phyloP scores from a whole-genome alignment of 2,113 vertebrate species.

The Notothenia coriiceps region DNA sequence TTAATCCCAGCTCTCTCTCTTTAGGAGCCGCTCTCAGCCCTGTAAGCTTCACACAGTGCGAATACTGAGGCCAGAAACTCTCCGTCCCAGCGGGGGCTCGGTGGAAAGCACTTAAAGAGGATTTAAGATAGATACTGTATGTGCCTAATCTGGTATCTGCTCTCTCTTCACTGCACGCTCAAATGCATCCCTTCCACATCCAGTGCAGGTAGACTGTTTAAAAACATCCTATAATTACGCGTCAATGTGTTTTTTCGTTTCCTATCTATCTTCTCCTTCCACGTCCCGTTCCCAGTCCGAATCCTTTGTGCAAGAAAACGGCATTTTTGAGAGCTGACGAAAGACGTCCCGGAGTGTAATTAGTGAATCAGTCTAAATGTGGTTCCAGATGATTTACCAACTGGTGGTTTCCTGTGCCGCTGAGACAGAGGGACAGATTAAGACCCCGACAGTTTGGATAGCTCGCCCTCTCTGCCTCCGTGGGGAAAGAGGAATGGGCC shows the following conservation, averaged over 20 bases:
- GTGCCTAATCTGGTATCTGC: slow-evolving; percentile 62
- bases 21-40: slow-evolving; percentile 72
- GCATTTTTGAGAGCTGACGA: slow-evolving; percentile 79
- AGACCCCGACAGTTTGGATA: slow-evolving; percentile 80
- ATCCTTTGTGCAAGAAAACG: slow-evolving; percentile 71
- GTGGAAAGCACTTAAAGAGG: slow-evolving; percentile 72
- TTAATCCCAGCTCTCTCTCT: slow-evolving; percentile 90
- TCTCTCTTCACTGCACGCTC: slow-evolving; percentile 62
- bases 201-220: slow-evolving; percentile 64
- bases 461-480: slow-evolving; percentile 73
- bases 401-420: slow-evolving; percentile 83
- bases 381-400: slow-evolving; percentile 84
- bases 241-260: slow-evolving; percentile 53
- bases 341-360: slow-evolving; percentile 79
- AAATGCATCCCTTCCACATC: slow-evolving; percentile 65
- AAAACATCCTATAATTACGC: slow-evolving; percentile 53
- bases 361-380: slow-evolving; percentile 83
- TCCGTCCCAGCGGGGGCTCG: slow-evolving; percentile 51
- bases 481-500: slow-evolving; percentile 72
- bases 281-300: slow-evolving; percentile 42
- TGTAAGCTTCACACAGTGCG: slow-evolving; percentile 73
- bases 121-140: slow-evolving; percentile 72
- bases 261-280: slow-evolving; percentile 38
- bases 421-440: slow-evolving; percentile 82
- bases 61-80: slow-evolving; percentile 58